A percentile compares a stretch with the other conserved stretches of the same genome.
These are phyloP conservation scores for Neolamprologus ventralis DNA, from an alignment of 2,113 vertebrate genomes.

Conservation along the genomic window DNA sequence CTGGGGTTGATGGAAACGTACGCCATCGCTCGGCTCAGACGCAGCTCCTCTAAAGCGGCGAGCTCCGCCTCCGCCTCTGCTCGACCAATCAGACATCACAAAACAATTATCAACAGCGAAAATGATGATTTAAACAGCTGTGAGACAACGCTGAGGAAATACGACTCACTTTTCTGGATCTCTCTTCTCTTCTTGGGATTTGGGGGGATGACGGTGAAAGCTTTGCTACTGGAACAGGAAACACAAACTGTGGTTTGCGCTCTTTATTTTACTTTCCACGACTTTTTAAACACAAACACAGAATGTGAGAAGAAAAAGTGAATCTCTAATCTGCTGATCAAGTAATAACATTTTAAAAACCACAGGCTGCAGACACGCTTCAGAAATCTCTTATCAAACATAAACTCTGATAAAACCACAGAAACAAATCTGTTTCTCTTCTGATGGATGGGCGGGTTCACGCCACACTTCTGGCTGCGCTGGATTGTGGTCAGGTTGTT, in stretches of 20 bases:
- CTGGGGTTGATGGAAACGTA: constrained; percentile 65
- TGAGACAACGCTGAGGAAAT: not conserved
- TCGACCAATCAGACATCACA: constrained; percentile 5
- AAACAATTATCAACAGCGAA: not conserved
- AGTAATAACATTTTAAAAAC: not conserved
- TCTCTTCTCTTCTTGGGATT: constrained; percentile 58
- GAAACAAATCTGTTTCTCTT: not conserved
- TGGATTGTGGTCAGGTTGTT: not conserved
- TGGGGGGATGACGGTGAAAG: constrained; percentile 63
- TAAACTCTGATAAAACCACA: not conserved
- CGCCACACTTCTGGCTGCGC: not conserved
- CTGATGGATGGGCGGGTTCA: not conserved
- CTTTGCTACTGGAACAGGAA: constrained; percentile 44
- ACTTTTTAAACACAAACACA: not conserved
- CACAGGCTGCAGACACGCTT: too few relatives aligned
- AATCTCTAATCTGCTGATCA: not conserved
- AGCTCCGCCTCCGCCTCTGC: constrained; percentile 65
- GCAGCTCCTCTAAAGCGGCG: constrained; percentile 57
- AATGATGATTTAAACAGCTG: not conserved
- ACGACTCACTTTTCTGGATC: constrained; percentile 58
- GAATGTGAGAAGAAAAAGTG: rapidly evolving
- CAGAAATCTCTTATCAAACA: not conserved
- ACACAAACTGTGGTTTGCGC: rapidly evolving
- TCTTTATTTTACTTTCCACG: rapidly evolving
- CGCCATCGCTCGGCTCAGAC: constrained; percentile 52